These are phyloP conservation scores for Drosophila barbarae DNA, from an alignment of 2,888 invertebrate species.

Conservation along the genomic window DNA sequence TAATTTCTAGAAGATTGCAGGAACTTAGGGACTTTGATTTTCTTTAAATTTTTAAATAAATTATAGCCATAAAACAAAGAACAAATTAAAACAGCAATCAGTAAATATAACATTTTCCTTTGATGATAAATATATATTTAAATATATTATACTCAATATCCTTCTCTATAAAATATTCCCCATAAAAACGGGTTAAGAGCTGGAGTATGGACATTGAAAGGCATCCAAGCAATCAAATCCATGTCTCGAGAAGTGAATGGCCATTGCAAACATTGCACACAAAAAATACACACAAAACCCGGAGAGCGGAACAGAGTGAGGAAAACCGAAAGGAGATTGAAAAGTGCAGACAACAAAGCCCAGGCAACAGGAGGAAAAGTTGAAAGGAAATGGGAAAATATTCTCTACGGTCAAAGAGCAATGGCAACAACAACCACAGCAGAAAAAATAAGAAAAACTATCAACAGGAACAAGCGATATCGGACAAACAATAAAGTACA, in stretches of 20 bases:
- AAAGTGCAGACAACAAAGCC: constrained; percentile 35
- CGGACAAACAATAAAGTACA: constrained; percentile 19
- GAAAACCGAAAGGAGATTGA: constrained; percentile 28
- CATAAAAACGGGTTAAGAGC: constrained; percentile 6
- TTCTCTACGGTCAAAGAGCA: constrained; percentile 25
- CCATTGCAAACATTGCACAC: constrained; percentile 41
- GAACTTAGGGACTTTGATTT: neutral
- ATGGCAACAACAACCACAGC: constrained; percentile 6
- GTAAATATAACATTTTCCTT: no score
- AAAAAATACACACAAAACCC: constrained; percentile 22
- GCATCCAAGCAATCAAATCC: constrained; percentile 59
- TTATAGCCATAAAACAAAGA: no score
- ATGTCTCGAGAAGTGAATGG: constrained; percentile 44
- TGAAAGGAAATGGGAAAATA: constrained; percentile 28
- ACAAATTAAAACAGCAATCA: no score
- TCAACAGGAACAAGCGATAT: constrained; percentile 28
- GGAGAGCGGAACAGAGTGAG: constrained; percentile 1
- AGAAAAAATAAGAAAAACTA: constrained; percentile 11
- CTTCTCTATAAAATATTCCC: neutral
- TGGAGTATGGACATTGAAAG: constrained; percentile 38
- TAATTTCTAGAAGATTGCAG: neutral
- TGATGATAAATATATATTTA: neutral
- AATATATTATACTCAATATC: neutral
- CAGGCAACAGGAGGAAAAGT: constrained; percentile 15
- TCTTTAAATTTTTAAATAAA: no score